Evolutionary conservation across 2,888 invertebrate genomes (phyloP).

Genomic region (Schrankia costaestrigalis): DNA sequence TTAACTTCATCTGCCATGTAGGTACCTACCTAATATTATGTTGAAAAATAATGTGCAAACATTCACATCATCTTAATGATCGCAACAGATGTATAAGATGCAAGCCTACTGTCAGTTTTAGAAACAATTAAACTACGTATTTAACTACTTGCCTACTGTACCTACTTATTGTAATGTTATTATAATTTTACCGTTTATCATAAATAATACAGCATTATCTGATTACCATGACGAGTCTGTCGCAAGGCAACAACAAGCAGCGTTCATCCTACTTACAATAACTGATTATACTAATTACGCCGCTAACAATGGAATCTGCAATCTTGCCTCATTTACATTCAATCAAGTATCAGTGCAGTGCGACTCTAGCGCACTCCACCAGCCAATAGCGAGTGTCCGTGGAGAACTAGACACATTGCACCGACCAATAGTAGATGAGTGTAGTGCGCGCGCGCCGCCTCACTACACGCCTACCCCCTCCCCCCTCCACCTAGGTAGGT

Average conservation of each 20-base stretch:
- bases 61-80: constrained; percentile 3
- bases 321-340: constrained; percentile 31
- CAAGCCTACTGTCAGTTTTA: too few relatives aligned
- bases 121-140: too few relatives aligned
- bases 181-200: too few relatives aligned
- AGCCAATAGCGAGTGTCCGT: constrained; percentile 18
- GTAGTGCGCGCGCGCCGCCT: constrained; percentile 50
- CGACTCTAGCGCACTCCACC: constrained; percentile 15
- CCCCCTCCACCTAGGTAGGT: constrained; percentile 25
- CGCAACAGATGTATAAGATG: too few relatives aligned
- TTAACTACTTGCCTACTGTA: too few relatives aligned
- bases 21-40: too few relatives aligned
- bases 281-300: constrained; percentile 31
- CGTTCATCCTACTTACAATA: constrained; percentile 21
- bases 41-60: background rate
- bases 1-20: too few relatives aligned
- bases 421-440: constrained; percentile 28
- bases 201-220: too few relatives aligned
- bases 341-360: constrained; percentile 21
- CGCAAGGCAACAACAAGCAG: constrained; percentile 18
- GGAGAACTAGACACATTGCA: constrained; percentile 23
- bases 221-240: constrained; percentile 24
- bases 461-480: constrained; percentile 27
- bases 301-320: constrained; percentile 33
- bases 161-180: too few relatives aligned